Conservation (phyloP, 2,888 invertebrate species). For the Volucella inanis region DNA sequence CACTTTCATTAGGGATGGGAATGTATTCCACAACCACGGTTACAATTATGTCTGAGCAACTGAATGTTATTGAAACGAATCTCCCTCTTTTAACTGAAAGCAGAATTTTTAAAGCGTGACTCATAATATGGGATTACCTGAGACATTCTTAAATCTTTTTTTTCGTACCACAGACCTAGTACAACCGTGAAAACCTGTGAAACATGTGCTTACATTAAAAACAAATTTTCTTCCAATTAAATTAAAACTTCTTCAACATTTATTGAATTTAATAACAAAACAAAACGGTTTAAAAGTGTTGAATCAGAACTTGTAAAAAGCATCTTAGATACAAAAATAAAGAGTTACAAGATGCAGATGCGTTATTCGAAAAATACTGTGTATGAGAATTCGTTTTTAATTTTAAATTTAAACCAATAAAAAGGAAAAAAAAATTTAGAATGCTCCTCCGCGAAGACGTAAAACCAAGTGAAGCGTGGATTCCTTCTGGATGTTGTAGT, state of each 20-base stretch:
- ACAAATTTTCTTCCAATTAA: slow-evolving; percentile 11
- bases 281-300: slow-evolving; percentile 31
- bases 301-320: slow-evolving; percentile 69
- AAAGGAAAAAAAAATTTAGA: slow-evolving; percentile 52
- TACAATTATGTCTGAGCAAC: too few species aligned
- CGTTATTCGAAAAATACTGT: slow-evolving; percentile 44
- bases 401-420: slow-evolving; percentile 55
- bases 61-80: too few species aligned
- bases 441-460: slow-evolving; percentile 71
- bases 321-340: slow-evolving; percentile 65
- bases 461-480: slow-evolving; percentile 77
- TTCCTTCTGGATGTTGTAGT: slow-evolving; percentile 80
- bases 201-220: background rate
- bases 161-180: too few species aligned
- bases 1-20: too few species aligned
- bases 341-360: slow-evolving; percentile 53
- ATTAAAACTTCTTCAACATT: slow-evolving; percentile 60
- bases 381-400: slow-evolving; percentile 47
- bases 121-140: too few species aligned
- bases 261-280: slow-evolving; percentile 64
- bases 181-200: too few species aligned
- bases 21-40: too few species aligned
- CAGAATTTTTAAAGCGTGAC: too few species aligned
- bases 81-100: too few species aligned
- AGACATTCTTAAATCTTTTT: too few species aligned